Percentiles rank a stretch among this genome's conserved stretches.
Evolutionary conservation across 2,888 invertebrate species (phyloP).

Genomic region (Rhagonycha lutea): DNA sequence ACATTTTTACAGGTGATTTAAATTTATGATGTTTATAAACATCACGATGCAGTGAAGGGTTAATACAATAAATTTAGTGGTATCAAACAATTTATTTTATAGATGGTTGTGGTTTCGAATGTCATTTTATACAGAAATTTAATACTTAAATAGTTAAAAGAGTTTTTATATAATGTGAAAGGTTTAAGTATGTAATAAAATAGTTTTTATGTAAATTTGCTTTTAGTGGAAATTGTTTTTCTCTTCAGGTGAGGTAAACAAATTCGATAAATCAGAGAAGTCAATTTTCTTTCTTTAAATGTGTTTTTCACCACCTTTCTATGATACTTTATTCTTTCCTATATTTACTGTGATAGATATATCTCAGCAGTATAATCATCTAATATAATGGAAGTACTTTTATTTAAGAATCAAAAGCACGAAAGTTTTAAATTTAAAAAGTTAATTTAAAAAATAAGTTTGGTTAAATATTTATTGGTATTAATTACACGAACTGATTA

Average conservation of each 20-base stretch:
- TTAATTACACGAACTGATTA: not conserved
- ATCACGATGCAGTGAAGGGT: too few relatives aligned
- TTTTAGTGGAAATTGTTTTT: not conserved
- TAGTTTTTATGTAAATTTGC: not conserved
- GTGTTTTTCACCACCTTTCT: not conserved
- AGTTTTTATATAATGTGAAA: not conserved
- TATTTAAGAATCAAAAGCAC: not conserved
- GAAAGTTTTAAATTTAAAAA: not conserved
- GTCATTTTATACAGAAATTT: not conserved
- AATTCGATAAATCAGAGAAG: not conserved
- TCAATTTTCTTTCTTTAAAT: not conserved
- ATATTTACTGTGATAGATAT: not conserved
- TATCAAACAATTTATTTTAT: too few relatives aligned
- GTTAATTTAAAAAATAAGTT: not conserved
- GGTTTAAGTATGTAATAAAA: not conserved
- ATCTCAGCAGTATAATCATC: not conserved
- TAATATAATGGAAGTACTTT: not conserved
- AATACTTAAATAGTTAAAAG: not conserved
- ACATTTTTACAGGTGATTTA: too few relatives aligned
- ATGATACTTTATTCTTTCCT: not conserved
- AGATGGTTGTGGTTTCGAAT: not conserved
- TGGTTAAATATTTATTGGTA: not conserved
- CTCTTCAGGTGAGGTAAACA: not conserved
- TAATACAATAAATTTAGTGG: too few relatives aligned
- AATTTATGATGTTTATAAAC: too few relatives aligned